Base-by-base conservation (phyloP, 2,113 vertebrate species). In the Paramormyrops kingsleyae region DNA sequence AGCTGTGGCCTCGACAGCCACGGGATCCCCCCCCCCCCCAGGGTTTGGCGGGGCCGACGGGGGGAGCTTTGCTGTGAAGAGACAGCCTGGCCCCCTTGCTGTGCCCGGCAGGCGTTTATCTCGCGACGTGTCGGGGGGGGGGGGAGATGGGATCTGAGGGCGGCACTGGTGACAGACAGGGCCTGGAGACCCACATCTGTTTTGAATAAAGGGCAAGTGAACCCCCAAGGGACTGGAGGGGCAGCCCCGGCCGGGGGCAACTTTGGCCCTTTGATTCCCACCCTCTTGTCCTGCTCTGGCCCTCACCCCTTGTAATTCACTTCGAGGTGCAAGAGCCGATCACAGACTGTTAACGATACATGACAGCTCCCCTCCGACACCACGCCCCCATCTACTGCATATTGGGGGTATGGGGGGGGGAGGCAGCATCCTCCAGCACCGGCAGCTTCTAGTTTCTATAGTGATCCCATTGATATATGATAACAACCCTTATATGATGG, bases 171-270 rank as follows among this genome's bases (percentile, higher is more conserved):
- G 39, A 46, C 88, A 39, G 70, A 77, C 70, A 77, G 88, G 90
- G 77, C 1, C 66, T 35, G 35, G 88, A 42, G 31, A 47, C 89
- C 87, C 87, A 91, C 93, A 94, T 94, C 93, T 92, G 92, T 35
- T 90, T 91, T 19, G 47, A 89, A 90, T 93, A 92, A 90, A 85
- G 87, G 42, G 46, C 17, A 80, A 52, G 87, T 27, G 53, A 86
- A 44, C 90, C 91, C 91, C 89, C 83, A 5, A 15, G 35, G 27
- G 70, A 19, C 77, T 31, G 31, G 2, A 12, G 70, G 66, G 66
- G 66, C 90, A 50, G 3, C 52, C 87, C 90, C 66, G 19, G 86
- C 87, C 80, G 24, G 84, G 44, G 87, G 85, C 70, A 56, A 47
- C 62, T 91, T 87, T 83, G 80, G 49, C 88, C n/a, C 83, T 91